A percentile compares a stretch with the other conserved stretches of the same genome.
Evolutionary conservation across 64 coral and sea anemone genomes (phyloP).

Genomic region (Anthopleura sola): DNA sequence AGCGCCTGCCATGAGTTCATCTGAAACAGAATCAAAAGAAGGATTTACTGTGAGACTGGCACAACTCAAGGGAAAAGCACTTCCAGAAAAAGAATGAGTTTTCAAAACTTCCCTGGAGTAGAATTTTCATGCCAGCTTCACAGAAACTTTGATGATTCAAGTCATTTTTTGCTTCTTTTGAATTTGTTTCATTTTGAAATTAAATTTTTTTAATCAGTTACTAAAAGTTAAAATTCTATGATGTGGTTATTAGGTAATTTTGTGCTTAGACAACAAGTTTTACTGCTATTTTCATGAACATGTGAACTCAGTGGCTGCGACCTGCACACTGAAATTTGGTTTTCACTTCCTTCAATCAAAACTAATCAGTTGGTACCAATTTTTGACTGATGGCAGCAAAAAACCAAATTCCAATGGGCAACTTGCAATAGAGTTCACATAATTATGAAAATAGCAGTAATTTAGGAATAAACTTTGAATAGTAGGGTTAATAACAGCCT

Average conservation of each 20-base stretch:
- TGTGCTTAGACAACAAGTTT: not conserved
- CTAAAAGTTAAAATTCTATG: too few relatives aligned
- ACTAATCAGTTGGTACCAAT: too few relatives aligned
- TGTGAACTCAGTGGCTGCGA: not conserved
- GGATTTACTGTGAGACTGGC: constrained; percentile 75
- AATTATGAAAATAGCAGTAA: not conserved
- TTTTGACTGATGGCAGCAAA: too few relatives aligned
- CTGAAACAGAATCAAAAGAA: constrained; percentile 95
- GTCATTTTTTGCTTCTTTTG: constrained; percentile 18
- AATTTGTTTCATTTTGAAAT: not conserved
- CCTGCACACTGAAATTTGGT: not conserved
- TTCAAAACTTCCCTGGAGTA: constrained; percentile 20
- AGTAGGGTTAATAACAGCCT: not conserved
- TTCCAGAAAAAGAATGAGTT: constrained; percentile 36
- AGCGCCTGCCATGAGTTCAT: constrained; percentile 66
- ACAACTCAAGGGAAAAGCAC: not conserved
- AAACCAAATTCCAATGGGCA: too few relatives aligned
- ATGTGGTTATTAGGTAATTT: not conserved
- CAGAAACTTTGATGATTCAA: constrained; percentile 40
- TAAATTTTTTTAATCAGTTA: not conserved
- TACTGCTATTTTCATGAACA: not conserved
- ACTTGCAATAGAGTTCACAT: too few relatives aligned
- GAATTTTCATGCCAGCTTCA: constrained; percentile 39
- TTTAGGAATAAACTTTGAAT: not conserved
- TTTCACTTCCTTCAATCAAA: too few relatives aligned